A percentile compares a stretch with the other conserved stretches of the same genome.
Conservation (phyloP, 2,113 vertebrate species). For the Oxygymnocypris stewartii region DNA sequence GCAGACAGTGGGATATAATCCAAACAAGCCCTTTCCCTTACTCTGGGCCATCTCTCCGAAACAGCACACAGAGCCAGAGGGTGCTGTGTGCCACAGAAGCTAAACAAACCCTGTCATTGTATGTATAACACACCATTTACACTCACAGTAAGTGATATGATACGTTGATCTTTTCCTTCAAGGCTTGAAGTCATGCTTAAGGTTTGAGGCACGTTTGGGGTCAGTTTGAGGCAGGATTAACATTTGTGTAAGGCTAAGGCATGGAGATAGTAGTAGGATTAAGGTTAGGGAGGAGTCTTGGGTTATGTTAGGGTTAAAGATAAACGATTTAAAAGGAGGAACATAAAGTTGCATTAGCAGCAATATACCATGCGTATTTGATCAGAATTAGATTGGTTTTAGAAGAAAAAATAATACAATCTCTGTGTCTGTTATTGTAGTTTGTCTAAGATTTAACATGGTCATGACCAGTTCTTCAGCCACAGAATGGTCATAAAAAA, state of each 20-base stretch:
- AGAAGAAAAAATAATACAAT: not conserved
- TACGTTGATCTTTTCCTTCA: not conserved
- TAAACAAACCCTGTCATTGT: slow-evolving; percentile 37
- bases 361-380: not conserved
- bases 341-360: not conserved
- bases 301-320: slow-evolving; percentile 20
- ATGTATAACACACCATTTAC: not conserved
- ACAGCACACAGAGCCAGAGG: not conserved
- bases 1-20: slow-evolving; percentile 28
- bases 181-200: not conserved
- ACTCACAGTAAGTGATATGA: slow-evolving; percentile 1
- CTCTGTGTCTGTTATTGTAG: not conserved
- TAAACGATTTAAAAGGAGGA: slow-evolving; percentile 1
- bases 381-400: not conserved
- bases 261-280: slow-evolving; percentile 8
- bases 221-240: not conserved
- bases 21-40: slow-evolving; percentile 26
- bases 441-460: slow-evolving; percentile 12
- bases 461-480: not conserved
- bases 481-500: not conserved
- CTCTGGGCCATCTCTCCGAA: slow-evolving; percentile 27
- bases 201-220: not conserved
- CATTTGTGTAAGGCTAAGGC: not conserved
- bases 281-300: not conserved
- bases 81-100: slow-evolving; percentile 41